Evolutionary conservation across 2,888 invertebrate species (phyloP), one percentile per base, ranked within the genome.

Genomic region (Selenia dentaria): DNA sequence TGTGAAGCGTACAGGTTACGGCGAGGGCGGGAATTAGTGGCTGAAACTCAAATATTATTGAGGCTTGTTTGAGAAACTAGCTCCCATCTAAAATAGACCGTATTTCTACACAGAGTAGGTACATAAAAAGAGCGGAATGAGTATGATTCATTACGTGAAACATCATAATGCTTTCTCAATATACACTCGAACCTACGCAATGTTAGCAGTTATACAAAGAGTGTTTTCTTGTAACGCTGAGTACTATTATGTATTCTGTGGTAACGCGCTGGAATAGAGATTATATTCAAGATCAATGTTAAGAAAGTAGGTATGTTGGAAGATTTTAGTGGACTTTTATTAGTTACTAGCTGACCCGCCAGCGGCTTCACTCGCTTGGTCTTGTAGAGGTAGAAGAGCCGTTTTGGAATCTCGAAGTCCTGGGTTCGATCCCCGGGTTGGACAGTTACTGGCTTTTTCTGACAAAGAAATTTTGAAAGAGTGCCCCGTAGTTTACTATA

Each of bases 11-110:
- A 63, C 16, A 3, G 4, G 16, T 16, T 31, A 52, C 39, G 50
- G 57, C 51, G 49, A 53, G 57, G 61, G 48, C 12, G 51, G 46
- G 63, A 66, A 69, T 75, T 75, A 76, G 67, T 53, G 63, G 57
- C 39, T 51, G 43, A 47, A 71, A 72, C 64, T 62, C 67, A 73
- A 76, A 74, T 72, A 73, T 71, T 67, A 67, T 67, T 46, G 50
- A 56, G 44, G 55, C 54, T 54, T 67, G 66, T 72, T 70, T 67
- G 64, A 51, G 41, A 57, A 61, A 57, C 64, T 57, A 60, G 64
- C 56, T 50, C 51, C 9, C 34, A 28, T 39, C 45, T 26, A 35
- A 42, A 42, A 24, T 36, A 47, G 16, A n/a, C 33, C 22, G 26
- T 50, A 42, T 43, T 31, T 12, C 18, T n/a, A 14, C n/a, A 2